phyloP scores from a whole-genome alignment of 2,113 vertebrate species.

The Syngnathus floridae region DNA sequence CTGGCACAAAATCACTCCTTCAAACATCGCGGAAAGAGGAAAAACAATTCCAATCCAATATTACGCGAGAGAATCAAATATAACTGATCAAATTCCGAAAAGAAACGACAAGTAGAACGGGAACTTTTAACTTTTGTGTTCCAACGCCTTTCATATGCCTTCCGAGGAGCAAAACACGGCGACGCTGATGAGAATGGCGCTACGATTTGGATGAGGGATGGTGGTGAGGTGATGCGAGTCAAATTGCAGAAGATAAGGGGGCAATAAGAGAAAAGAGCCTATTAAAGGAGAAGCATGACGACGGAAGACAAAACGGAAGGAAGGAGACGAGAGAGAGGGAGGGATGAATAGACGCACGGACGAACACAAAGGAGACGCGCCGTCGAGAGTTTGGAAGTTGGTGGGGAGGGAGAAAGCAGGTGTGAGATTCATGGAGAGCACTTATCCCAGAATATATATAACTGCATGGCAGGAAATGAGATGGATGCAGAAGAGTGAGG shows the following conservation, averaged over 20 bases:
- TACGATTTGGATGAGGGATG: conserved; percentile 47
- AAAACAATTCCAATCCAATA: too few species aligned
- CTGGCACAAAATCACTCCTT: too few species aligned
- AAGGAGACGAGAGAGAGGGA: conserved; percentile 30
- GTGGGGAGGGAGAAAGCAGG: conserved; percentile 43
- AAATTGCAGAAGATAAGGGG: conserved; percentile 52
- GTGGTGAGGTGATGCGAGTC: conserved; percentile 55
- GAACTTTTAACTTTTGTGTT: too few species aligned
- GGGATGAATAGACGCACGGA: conserved; percentile 47
- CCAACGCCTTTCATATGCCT: background rate
- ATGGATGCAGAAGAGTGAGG: conserved; percentile 55
- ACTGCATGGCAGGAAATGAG: conserved; percentile 59
- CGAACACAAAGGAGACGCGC: conserved; percentile 37
- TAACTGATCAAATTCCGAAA: too few species aligned
- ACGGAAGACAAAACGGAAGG: conserved; percentile 15
- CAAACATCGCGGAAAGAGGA: too few species aligned
- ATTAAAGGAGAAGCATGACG: conserved; percentile 53
- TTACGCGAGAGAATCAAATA: too few species aligned
- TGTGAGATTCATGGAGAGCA: conserved; percentile 59
- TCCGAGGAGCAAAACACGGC: background rate
- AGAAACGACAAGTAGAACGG: too few species aligned
- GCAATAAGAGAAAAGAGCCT: conserved; percentile 54
- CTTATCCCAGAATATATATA: conserved; percentile 63
- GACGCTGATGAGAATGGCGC: conserved; percentile 10
- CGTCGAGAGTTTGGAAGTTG: conserved; percentile 39